These are phyloP conservation scores for Halocynthia aurantium DNA, from an alignment of 23 tunicate genomes.

Conservation along the genomic window DNA sequence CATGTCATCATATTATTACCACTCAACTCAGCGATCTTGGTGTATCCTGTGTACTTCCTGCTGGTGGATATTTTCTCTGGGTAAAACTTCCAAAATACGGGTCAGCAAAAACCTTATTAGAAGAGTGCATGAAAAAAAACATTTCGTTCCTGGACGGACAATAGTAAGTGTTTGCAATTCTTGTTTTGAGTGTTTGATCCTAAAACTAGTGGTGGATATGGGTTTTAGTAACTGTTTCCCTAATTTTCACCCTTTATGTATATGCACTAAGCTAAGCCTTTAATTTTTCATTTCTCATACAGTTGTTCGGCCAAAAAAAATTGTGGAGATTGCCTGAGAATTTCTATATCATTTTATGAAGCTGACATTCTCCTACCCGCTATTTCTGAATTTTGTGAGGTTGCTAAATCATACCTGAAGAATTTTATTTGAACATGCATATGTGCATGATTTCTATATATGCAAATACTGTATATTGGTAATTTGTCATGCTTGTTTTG, in stretches of 20 bases:
- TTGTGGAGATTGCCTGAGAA: background rate
- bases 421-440: too few species aligned
- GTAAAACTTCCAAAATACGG: background rate
- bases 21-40: background rate
- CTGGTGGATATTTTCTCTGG: conserved; percentile 4
- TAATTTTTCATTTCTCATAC: background rate
- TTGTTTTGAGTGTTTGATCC: too few species aligned
- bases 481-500: too few species aligned
- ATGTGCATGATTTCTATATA: too few species aligned
- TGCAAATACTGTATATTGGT: too few species aligned
- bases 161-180: too few species aligned
- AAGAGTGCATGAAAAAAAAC: background rate
- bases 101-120: background rate
- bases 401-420: background rate
- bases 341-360: conserved; percentile 1
- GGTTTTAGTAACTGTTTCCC: too few species aligned
- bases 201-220: too few species aligned
- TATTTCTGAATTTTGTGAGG: background rate
- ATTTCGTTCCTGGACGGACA: too few species aligned
- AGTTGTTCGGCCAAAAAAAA: background rate
- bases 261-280: too few species aligned
- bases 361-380: background rate
- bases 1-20: too few species aligned
- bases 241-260: too few species aligned
- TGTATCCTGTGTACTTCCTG: background rate